Evolutionary conservation across 2,113 vertebrate species (phyloP), one percentile per base, ranked within the genome.

Genomic region (Malurus melanocephalus): DNA sequence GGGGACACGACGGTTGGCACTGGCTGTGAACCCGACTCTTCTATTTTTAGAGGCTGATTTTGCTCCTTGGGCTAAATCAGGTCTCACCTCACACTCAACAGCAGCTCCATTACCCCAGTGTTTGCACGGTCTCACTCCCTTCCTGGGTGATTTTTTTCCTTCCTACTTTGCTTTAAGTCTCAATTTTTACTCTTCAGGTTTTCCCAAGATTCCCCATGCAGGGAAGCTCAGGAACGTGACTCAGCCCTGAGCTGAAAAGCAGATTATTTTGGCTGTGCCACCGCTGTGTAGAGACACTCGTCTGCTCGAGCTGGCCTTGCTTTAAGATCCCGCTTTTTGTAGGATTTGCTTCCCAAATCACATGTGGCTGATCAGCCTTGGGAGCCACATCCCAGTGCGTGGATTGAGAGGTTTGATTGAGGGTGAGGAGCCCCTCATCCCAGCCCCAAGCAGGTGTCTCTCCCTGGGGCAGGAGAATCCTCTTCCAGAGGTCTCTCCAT

Each of bases 11-110:
- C 14, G 72, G 27, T 48, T 93, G 75, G 26, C 79, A 82, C 40
- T 0, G 7, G 32, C 79, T 85, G 55, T 43, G 79, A 87, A 87
- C 87, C 43, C 2, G 3, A 33, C n/a, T 75, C 43, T 71, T 19
- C 89, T 95, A 60, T 89, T 93, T 94, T 90, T 92, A 80, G 78
- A 83, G 27, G 53, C 13, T 51, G 76, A 23, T 89, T 82, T 77
- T 77, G 72, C 80, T 87, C 76, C 79, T 49, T 61, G 89, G 73
- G 35, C 68, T 89, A 24, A 46, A 77, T 49, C 72, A 85, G 85
- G 30, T 91, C 93, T 92, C 93, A 92, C 87, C 91, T 94, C 51
- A 5, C 2, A 64, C 64, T 87, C 62, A 10, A 1, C 51, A 64
- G 66, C 67, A 24, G 71, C 30, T 52, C 32, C 59, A 21, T 32